Evolutionary conservation across 2,888 invertebrate genomes (phyloP).

Genomic region (Embidobia sp.): DNA sequence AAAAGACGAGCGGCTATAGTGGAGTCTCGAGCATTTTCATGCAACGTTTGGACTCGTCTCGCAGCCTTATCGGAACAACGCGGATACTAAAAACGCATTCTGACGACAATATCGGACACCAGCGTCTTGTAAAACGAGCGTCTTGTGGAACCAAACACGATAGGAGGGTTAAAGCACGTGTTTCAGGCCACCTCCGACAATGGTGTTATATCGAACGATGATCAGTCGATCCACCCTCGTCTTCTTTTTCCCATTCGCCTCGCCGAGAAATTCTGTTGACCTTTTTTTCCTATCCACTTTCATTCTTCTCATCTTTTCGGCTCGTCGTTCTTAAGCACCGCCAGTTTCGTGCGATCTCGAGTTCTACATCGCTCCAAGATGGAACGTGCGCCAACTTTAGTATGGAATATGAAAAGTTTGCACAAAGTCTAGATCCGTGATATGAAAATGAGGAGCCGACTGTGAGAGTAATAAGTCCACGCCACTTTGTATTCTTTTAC

Average conservation of each 20-base stretch:
- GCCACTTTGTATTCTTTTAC: conserved; percentile 64
- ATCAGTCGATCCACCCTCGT: conserved; percentile 55
- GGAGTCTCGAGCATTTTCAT: conserved; percentile 43
- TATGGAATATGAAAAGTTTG: conserved; percentile 66
- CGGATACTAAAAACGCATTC: conserved; percentile 60
- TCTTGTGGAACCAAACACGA: conserved; percentile 51
- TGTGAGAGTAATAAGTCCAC: conserved; percentile 67
- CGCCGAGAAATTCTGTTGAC: conserved; percentile 21
- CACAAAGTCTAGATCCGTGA: conserved; percentile 65
- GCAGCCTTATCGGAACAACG: conserved; percentile 57
- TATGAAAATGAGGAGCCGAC: conserved; percentile 61
- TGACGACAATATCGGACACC: conserved; percentile 64
- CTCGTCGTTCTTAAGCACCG: conserved; percentile 62
- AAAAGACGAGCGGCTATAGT: conserved; percentile 39
- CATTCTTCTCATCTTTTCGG: conserved; percentile 50
- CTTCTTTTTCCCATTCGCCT: conserved; percentile 45
- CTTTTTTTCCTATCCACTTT: conserved; percentile 39
- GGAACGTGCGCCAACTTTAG: conserved; percentile 63
- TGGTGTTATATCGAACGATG: conserved; percentile 57
- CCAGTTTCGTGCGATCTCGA: conserved; percentile 57
- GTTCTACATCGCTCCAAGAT: conserved; percentile 58
- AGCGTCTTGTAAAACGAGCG: conserved; percentile 64
- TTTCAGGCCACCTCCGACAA: conserved; percentile 48
- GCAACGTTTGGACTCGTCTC: conserved; percentile 47
- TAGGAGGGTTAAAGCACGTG: conserved; percentile 52